Evolutionary conservation across 2,797 vertebrate genomes (phyloP).

Genomic region (Acanthornis magna): DNA sequence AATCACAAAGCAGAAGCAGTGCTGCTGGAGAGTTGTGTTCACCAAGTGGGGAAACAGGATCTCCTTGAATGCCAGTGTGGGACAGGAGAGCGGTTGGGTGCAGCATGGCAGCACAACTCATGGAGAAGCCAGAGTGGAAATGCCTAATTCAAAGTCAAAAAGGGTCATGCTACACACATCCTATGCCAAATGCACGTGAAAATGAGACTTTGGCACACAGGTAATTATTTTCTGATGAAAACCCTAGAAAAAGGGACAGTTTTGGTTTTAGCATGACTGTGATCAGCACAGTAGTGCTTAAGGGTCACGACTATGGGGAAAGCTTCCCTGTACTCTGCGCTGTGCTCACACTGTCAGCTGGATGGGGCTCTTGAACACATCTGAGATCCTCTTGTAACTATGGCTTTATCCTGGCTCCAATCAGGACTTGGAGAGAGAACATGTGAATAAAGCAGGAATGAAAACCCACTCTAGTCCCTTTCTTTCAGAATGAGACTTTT

Average conservation of each 20-base stretch:
- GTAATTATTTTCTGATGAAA: background rate
- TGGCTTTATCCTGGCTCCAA: background rate
- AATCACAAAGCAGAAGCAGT: background rate
- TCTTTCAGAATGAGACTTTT: background rate
- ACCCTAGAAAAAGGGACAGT: background rate
- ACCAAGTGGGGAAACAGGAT: background rate
- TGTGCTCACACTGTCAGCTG: background rate
- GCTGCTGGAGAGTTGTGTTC: background rate
- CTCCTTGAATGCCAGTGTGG: accelerated
- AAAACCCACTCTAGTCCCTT: background rate
- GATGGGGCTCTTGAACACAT: background rate
- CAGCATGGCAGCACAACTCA: accelerated
- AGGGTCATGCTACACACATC: background rate
- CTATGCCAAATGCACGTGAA: accelerated
- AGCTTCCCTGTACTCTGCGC: background rate
- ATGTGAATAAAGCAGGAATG: background rate
- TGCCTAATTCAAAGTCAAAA: background rate
- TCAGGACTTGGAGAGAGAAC: background rate
- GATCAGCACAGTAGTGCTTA: background rate
- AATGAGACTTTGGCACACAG: background rate
- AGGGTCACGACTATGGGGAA: background rate
- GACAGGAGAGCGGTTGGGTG: background rate
- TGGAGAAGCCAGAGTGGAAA: background rate
- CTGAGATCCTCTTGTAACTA: background rate
- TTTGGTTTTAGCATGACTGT: background rate